These are phyloP conservation scores for Tetranychus urticae DNA, from an alignment of 1,140 invertebrate genomes.

Conservation along the genomic window DNA sequence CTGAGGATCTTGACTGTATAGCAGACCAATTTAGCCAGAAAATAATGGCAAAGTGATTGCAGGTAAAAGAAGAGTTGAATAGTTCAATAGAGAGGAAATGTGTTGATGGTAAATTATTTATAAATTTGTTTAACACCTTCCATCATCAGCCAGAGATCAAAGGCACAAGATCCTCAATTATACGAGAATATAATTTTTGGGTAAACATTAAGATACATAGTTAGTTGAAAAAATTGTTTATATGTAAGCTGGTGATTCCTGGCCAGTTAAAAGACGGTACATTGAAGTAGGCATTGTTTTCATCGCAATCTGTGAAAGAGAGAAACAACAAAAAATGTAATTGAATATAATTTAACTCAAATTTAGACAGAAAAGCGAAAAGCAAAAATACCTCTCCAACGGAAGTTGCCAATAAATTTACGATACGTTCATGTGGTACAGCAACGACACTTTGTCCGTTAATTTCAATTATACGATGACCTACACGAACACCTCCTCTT, in stretches of 20 bases:
- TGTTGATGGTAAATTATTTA: no score
- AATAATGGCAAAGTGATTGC: no score
- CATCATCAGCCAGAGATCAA: no score
- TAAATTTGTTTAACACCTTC: no score
- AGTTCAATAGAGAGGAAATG: no score
- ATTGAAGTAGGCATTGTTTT: slow-evolving; percentile 99
- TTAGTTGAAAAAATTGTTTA: slow-evolving; percentile 16
- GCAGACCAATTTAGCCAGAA: no score
- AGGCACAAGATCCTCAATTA: no score
- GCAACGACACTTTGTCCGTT: slow-evolving; percentile 86
- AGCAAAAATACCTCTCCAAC: slow-evolving; percentile 66
- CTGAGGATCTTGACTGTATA: no score
- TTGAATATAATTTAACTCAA: not conserved
- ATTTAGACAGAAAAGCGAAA: not conserved
- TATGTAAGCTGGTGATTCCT: slow-evolving; percentile 96
- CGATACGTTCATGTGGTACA: slow-evolving; percentile 96
- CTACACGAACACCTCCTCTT: slow-evolving; percentile 87
- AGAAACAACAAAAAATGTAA: not conserved
- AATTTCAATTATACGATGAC: slow-evolving; percentile 97
- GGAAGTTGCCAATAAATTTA: slow-evolving; percentile 89
- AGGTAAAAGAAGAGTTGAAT: no score
- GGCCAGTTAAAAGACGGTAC: slow-evolving; percentile 92
- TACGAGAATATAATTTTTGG: not conserved
- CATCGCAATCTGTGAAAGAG: slow-evolving; percentile 72
- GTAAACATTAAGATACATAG: not conserved